Evolutionary conservation across 2,797 vertebrate species (phyloP), one percentile per base, ranked within the genome.

Genomic region (Sebastes iracundus): DNA sequence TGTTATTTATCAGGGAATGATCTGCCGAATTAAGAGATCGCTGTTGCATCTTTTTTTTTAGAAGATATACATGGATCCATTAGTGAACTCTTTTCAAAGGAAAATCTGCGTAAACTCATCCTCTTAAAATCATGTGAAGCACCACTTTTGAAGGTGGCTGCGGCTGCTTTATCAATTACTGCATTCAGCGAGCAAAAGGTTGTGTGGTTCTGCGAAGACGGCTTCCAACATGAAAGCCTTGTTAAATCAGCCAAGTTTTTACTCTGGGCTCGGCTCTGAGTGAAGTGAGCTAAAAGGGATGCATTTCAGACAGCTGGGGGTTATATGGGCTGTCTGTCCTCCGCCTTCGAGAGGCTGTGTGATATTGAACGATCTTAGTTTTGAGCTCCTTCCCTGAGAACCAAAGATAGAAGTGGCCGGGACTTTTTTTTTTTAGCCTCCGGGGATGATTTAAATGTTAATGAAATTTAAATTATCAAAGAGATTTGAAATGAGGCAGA

Each of bases 381-480:
- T 53, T 13, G 56, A 60, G n/a, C 13, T 63, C 14, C 2, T 77
- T 72, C 56, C 27, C 62, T 66, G 9, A 60, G 32, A 65, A 46
- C 10, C 10, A 64, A 61, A 61, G 65, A 56, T 42, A 53, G 22
- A 55, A 28, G 56, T 16, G 25, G 20, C 13, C 11, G 4, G 20
- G 22, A 14, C 18, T 20, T 53, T 60, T 66, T 66, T 59, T 60
- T 10, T 33, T 60, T 13, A 5, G 10, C 59, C 77, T 65, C 27
- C 52, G 27, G 72, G 55, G 53, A 25, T 12, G 56, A 79, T 87
- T 78, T 72, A 72, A 80, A 82, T 76, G 20, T 79, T 69, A 79
- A 79, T 81, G 71, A 76, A 7, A 60, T 72, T 14, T 16, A 69
- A 28, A 56, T 13, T 25, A 72, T 91, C 69, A 86, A 55, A 88